Conservation (phyloP, 2,113 vertebrate species). For the Phylloscopus trochiloides region DNA sequence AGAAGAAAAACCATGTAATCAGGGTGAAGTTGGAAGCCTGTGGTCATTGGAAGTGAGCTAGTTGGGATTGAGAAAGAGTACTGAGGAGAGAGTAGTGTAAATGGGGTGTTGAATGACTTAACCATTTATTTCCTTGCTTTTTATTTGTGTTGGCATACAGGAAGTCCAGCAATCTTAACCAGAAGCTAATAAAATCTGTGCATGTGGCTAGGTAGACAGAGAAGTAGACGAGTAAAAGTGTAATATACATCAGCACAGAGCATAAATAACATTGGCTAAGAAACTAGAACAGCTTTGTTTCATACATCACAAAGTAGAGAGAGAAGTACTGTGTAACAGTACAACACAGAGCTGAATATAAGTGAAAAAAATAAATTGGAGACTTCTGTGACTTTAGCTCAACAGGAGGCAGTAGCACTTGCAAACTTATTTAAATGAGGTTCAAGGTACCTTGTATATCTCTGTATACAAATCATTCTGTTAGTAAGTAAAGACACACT, state of each 20-base stretch:
- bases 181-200: not conserved
- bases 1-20: not conserved
- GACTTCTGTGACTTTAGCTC: not conserved
- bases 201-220: not conserved
- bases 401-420: slow-evolving; percentile 32
- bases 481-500: not conserved
- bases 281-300: not conserved
- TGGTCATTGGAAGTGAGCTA: not conserved
- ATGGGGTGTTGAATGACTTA: slow-evolving; percentile 2
- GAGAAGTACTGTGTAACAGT: not conserved
- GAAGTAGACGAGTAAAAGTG: not conserved
- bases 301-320: not conserved
- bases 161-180: not conserved
- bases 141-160: not conserved
- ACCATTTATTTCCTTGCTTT: slow-evolving; percentile 11
- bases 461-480: slow-evolving; percentile 5
- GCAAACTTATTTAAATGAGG: slow-evolving; percentile 30
- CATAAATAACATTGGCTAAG: not conserved
- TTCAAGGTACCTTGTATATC: not conserved
- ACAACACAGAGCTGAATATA: not conserved
- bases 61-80: not conserved
- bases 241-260: not conserved
- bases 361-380: not conserved
- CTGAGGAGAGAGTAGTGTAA: not conserved
- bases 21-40: not conserved